phyloP scores from a whole-genome alignment of 2,888 invertebrate species.

The Drosophila subquinaria region DNA sequence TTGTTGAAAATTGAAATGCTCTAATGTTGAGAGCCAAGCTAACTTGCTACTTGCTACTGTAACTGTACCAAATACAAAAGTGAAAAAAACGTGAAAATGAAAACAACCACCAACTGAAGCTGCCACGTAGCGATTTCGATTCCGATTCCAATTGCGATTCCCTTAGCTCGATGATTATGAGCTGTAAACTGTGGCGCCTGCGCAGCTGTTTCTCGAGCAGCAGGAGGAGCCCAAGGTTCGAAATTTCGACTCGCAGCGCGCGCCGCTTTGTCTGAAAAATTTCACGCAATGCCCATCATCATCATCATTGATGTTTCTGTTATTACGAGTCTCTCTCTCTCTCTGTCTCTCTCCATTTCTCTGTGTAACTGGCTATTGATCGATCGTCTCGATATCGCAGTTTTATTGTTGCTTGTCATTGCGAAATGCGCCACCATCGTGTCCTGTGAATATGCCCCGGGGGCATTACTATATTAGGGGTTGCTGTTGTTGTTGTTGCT shows the following conservation, averaged over 20 bases:
- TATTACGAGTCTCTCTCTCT: conserved; percentile 14
- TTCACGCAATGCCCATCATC: conserved; percentile 68
- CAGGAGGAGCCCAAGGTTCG: conserved; percentile 15
- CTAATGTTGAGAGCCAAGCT: conserved; percentile 13
- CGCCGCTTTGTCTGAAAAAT: conserved; percentile 76
- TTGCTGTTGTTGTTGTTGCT: conserved; percentile 37
- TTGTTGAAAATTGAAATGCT: not conserved
- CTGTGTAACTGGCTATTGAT: conserved; percentile 71
- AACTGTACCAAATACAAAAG: conserved; percentile 50
- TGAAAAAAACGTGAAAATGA: not conserved
- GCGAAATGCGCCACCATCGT: conserved; percentile 68
- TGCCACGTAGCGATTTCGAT: conserved; percentile 26
- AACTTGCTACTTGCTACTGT: conserved; percentile 47
- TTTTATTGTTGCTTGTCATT: conserved; percentile 78
- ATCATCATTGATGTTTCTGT: not conserved
- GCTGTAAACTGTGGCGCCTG: conserved; percentile 63
- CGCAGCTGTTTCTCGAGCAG: conserved; percentile 59
- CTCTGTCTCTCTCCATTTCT: conserved; percentile 11
- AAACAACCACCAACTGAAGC: conserved; percentile 32
- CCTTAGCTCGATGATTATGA: conserved; percentile 10
- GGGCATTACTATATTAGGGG: conserved; percentile 42
- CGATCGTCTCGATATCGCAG: conserved; percentile 73
- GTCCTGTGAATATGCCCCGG: conserved; percentile 34
- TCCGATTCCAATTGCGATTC: conserved; percentile 26
- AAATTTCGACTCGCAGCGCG: conserved; percentile 13